Evolutionary conservation across 2,888 invertebrate species (phyloP), one percentile per base, ranked within the genome.

Genomic region (Pandemis corylana): DNA sequence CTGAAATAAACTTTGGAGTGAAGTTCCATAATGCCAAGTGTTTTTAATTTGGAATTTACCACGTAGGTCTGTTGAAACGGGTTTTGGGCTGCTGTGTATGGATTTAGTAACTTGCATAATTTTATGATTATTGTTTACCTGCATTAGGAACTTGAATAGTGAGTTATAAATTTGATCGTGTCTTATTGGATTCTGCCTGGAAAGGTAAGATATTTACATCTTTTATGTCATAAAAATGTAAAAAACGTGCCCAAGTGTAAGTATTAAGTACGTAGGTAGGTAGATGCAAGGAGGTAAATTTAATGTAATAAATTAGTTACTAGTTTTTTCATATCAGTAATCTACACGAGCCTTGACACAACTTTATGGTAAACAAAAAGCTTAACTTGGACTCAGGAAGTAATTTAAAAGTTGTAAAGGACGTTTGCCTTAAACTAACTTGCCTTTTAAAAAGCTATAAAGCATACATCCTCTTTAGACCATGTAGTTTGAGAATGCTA

Each of bases 101-200:
- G 81, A 86, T 87, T 87, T 89, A 85, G 85, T 85, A 87, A 84
- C 84, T 80, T 76, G 80, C 82, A 81, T 82, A 83, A 83, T 80
- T 80, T 82, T 80, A 80, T 81, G 78, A 79, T 80, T 79, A 75
- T 78, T 80, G 78, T 81, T 77, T 80, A 72, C 65, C 72, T 56
- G 72, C 71, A 72, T 72, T 67, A 71, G 53, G 67, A 68, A 75
- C 72, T 75, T 56, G 59, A 49, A 68, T 20, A 75, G 75, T 68
- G 72, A 53, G 49, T 73, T 73, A 65, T 65, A 68, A 67, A 62
- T 61, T 59, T 44, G 10, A 28, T 41, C 42, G 69, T 49, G 64
- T 81, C 81, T 78, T 79, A 82, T 83, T 84, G 86, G 85, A 88
- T 83, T 86, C 86, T 79, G 77, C 76, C 81, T 82, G 78, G 82